These are phyloP conservation scores for Sceloporus tristichus DNA, from an alignment of 2,113 vertebrate species.

Conservation along the genomic window DNA sequence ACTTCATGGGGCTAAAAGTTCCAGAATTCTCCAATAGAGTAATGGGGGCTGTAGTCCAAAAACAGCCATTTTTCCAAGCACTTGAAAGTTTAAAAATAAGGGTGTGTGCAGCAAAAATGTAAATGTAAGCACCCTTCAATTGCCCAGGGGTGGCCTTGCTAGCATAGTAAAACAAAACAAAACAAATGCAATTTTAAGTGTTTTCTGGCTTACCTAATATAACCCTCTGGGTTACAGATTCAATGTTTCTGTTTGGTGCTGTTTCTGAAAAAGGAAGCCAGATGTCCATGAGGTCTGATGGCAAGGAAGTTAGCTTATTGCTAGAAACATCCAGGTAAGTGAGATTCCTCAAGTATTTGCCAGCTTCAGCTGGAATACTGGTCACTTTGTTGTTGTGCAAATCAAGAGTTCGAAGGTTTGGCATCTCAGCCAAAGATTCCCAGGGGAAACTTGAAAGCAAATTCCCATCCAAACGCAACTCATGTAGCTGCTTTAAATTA, in stretches of 20 bases:
- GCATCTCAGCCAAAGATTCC: constrained; percentile 91
- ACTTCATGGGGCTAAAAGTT: no score
- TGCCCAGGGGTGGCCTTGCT: neutral
- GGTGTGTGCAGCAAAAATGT: neutral
- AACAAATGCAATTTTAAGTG: neutral
- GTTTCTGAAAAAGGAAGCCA: constrained; percentile 87
- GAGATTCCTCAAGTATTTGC: constrained; percentile 85
- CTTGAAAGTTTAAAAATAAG: no score
- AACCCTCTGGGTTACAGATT: constrained; percentile 78
- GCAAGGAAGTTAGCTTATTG: constrained; percentile 91
- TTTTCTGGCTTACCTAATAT: constrained; percentile 84
- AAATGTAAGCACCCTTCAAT: neutral
- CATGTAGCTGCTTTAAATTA: constrained; percentile 92
- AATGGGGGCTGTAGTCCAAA: no score
- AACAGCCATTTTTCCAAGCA: no score
- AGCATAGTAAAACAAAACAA: no score
- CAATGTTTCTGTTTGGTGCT: constrained; percentile 50
- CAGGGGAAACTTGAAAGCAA: constrained; percentile 90
- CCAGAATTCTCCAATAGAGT: no score
- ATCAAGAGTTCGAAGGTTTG: constrained; percentile 87
- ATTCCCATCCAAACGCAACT: constrained; percentile 93
- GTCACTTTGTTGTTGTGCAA: constrained; percentile 93
- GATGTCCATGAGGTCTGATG: constrained; percentile 91
- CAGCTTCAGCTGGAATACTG: constrained; percentile 81
- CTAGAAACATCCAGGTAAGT: constrained; percentile 95